These are phyloP conservation scores for Pterophyllum scalare DNA, from an alignment of 2,113 vertebrate species.

Conservation along the genomic window DNA sequence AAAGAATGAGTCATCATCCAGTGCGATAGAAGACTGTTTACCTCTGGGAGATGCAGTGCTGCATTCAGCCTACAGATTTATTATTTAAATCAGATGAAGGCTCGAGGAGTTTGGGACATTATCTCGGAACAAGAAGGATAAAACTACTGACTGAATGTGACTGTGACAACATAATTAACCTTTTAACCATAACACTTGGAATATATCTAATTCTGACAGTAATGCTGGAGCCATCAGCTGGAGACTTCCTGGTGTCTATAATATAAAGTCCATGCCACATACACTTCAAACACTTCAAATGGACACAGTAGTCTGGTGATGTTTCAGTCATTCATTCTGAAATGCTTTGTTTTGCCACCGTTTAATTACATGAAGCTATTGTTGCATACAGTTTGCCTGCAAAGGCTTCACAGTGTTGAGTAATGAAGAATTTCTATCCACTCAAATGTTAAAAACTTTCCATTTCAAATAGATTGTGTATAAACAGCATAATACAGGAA, in stretches of 20 bases:
- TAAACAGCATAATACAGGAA: no score
- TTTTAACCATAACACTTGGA: not conserved
- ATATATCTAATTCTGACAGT: not conserved
- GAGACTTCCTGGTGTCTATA: not conserved
- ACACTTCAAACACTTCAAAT: not conserved
- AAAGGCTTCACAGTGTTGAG: no score
- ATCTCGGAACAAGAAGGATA: not conserved
- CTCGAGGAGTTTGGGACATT: not conserved
- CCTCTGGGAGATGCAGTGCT: not conserved
- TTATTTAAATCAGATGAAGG: slow-evolving; percentile 32
- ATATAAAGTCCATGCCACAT: not conserved
- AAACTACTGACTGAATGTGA: not conserved
- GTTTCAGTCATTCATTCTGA: not conserved
- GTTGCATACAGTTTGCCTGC: not conserved
- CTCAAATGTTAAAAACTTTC: not conserved
- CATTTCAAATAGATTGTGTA: not conserved
- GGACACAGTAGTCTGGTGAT: not conserved
- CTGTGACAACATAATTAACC: not conserved
- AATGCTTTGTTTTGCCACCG: not conserved
- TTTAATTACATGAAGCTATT: not conserved
- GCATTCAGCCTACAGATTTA: slow-evolving; percentile 9
- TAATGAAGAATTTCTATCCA: not conserved
- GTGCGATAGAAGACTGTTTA: not conserved
- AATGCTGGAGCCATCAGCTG: not conserved
- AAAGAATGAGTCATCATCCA: slow-evolving; percentile 26